Base-by-base conservation (phyloP, 2,888 invertebrate species). In the Clepsis dumicolana region DNA sequence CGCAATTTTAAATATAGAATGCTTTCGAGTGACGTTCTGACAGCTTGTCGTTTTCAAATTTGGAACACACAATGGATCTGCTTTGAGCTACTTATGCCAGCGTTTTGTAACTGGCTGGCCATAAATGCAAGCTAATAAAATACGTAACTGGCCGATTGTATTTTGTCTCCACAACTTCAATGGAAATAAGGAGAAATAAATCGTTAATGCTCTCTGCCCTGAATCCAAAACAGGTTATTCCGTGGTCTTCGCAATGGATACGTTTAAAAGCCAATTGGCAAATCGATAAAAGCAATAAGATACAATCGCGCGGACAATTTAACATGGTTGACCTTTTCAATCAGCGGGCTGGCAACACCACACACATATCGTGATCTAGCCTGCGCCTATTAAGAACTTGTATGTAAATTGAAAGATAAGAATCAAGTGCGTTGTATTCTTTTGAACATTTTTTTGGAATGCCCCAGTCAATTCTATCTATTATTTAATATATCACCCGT, bases 1-100 rank as follows among this genome's bases (percentile, higher is more conserved):
- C 83, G 78, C 80, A 71, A 75, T 81, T 85, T 86, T 84, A 87
- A 86, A 84, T 83, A 81, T 87, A 87, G 86, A 86, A 81, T 79
- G 74, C 71, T 72, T 68, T 74, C 70, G 72, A 72, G 72, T 85
- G 82, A 81, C 84, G 72, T 76, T 78, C 79, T 85, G 82, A 81
- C 84, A 84, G 77, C 79, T 80, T 78, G 77, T 74, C 74, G 73
- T 75, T 76, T 82, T 79, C 76, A 77, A 82, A 82, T 76, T 79
- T 85, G 83, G 83, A 83, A 81, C 73, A 72, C 53, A 69, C 69
- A 69, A 54, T 69, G 64, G 48, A 52, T 24, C 62, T 21, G 50
- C 21, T 41, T 64, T 69, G 64, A 25, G 48, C 64, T 41, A 69
- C 53, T 50, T 60, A 65, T 41, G 57, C 52, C 52, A 57, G 25